Base-by-base conservation (phyloP, 1,140 invertebrate genomes). In the Galendromus occidentalis region DNA sequence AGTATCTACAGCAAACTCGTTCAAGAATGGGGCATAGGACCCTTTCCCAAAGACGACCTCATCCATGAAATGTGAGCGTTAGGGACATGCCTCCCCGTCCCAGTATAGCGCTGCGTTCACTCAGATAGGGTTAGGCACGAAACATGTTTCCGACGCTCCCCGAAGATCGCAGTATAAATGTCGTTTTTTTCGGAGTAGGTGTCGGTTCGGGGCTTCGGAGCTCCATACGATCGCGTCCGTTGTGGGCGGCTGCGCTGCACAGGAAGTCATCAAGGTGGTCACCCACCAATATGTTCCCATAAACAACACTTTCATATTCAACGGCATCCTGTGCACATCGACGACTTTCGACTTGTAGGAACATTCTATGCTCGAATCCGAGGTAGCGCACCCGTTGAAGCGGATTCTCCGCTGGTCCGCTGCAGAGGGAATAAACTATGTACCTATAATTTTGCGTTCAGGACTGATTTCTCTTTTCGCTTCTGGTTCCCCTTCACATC, bases 191-290 rank as follows among this genome's bases (percentile, higher is more conserved):
- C 67, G 45, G 42, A 65, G 4, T 45, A 71, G 70, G 51, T 92
- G 88, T 74, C 77, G 83, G 5, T 98, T 91, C 78, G 94, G 94
- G 47, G 91, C 88, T 18, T 82, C 87, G 7, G 93, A 98, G 77
- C 76, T 97, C 44, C 94, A 98, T 77, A 88, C 90, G 33, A 82
- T 98, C n/a, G 91, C 93, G 29, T 85, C 93, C 7, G 92, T 92
- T 75, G 80, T 98, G 66, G 89, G 83, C 69, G 95, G 93, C 1
- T 86, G 89, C 73, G 86, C 85, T 42, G 91, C 93, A 14, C 95
- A 98, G 71, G 95, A 98, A 79, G 83, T 84, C 2, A 96, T 99
- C 66, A 99, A 99, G 80, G 79, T 99, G n/a, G 82, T 97, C 47
- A 98, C 95, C 1, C 83, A 84, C 71, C 95, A 98, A 77, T 98